Percentiles rank a stretch among this genome's conserved stretches.
Conservation (phyloP, 2,113 vertebrate species). For the Pongo abelii region DNA sequence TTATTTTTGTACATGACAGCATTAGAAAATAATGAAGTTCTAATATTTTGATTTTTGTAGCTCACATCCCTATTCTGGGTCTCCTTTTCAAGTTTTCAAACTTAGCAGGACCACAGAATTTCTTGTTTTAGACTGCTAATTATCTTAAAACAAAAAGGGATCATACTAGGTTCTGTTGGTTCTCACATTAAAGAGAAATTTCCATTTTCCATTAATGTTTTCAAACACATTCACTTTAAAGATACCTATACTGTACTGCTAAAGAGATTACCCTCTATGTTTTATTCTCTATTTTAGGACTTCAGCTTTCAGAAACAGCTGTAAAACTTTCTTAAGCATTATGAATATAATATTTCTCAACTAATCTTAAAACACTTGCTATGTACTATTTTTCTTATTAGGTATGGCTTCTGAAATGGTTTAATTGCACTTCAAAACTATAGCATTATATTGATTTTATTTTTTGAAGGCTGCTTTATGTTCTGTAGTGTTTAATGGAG, state of each 20-base stretch:
- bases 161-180: not conserved
- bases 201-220: not conserved
- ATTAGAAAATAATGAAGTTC: not conserved
- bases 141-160: not conserved
- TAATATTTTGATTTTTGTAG: not conserved
- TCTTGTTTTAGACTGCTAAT: not conserved
- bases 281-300: not conserved
- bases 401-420: not conserved
- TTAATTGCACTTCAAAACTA: conserved; percentile 30
- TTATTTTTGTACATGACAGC: not conserved
- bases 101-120: not conserved
- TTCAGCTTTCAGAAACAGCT: not conserved
- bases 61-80: not conserved
- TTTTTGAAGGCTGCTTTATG: conserved; percentile 35
- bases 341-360: not conserved
- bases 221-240: not conserved
- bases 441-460: conserved; percentile 33
- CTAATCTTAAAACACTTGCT: not conserved
- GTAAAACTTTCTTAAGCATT: not conserved
- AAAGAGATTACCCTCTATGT: not conserved
- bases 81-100: not conserved
- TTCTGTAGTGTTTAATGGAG: conserved; percentile 42
- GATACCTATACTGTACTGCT: not conserved
- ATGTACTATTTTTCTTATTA: conserved; percentile 27
- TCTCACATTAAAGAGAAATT: conserved; percentile 16